A percentile compares a stretch with the other conserved stretches of the same genome.
phyloP scores from a whole-genome alignment of 2,113 vertebrate genomes.

The Phainopepla nitens region DNA sequence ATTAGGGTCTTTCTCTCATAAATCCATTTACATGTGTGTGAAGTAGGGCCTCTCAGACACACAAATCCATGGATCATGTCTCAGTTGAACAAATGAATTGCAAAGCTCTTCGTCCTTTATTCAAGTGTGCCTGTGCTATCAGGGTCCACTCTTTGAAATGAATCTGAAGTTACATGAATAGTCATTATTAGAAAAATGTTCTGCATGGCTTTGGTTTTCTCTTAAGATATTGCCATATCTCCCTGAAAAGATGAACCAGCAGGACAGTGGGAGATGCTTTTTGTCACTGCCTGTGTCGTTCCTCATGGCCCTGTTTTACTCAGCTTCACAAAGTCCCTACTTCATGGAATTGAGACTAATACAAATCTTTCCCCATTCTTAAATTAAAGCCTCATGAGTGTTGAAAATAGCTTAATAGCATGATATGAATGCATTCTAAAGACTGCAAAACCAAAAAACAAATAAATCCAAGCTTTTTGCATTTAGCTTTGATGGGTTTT shows the following conservation, averaged over 20 bases:
- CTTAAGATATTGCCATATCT: background rate
- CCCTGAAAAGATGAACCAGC: background rate
- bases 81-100: background rate
- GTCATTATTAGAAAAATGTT: background rate
- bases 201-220: background rate
- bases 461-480: background rate
- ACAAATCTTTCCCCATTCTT: background rate
- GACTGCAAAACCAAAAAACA: background rate
- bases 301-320: background rate
- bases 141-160: background rate
- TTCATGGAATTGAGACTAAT: background rate
- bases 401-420: background rate
- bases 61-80: background rate
- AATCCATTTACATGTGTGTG: background rate
- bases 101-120: background rate
- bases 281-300: background rate
- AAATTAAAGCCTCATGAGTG: background rate
- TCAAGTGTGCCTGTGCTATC: background rate
- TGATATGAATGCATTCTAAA: background rate
- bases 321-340: background rate
- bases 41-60: background rate
- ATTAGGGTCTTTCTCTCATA: background rate
- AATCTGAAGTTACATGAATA: background rate
- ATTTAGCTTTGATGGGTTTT: background rate
- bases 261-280: background rate